These are phyloP conservation scores for Agapornis roseicollis DNA, from an alignment of 2,113 vertebrate species.

Conservation along the genomic window DNA sequence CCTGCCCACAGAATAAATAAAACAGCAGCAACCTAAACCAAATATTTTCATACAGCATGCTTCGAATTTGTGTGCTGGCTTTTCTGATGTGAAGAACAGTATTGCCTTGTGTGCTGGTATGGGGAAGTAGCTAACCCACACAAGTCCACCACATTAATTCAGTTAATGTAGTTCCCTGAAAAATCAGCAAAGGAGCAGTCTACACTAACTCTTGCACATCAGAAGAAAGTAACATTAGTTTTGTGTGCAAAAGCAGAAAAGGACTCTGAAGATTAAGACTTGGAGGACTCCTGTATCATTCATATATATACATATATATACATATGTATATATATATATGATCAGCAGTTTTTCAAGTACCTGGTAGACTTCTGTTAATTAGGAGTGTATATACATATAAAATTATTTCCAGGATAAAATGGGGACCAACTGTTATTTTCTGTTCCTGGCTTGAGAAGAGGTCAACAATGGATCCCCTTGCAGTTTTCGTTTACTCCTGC, in stretches of 20 bases:
- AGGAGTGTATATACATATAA: not conserved
- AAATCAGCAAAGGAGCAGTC: not conserved
- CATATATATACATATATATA: not conserved
- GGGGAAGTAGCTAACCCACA: not conserved
- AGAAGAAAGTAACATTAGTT: not conserved
- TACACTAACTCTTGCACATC: not conserved
- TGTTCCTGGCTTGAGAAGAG: not conserved
- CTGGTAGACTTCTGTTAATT: not conserved
- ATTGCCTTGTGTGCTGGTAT: fast-evolving
- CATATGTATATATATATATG: no score
- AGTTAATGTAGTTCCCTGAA: not conserved
- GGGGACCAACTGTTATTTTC: not conserved
- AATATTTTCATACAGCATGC: not conserved
- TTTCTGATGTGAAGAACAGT: not conserved
- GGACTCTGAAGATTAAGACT: not conserved
- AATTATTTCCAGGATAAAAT: not conserved
- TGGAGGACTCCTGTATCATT: not conserved
- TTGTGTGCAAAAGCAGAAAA: not conserved
- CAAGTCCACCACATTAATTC: not conserved
- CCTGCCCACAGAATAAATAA: not conserved
- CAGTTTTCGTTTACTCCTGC: not conserved
- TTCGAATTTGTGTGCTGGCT: not conserved
- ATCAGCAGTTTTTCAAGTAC: not conserved
- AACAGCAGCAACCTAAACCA: not conserved
- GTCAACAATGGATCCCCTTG: not conserved